Conservation (phyloP, 2,888 invertebrate species). For the Acanthosepion lycidas region DNA sequence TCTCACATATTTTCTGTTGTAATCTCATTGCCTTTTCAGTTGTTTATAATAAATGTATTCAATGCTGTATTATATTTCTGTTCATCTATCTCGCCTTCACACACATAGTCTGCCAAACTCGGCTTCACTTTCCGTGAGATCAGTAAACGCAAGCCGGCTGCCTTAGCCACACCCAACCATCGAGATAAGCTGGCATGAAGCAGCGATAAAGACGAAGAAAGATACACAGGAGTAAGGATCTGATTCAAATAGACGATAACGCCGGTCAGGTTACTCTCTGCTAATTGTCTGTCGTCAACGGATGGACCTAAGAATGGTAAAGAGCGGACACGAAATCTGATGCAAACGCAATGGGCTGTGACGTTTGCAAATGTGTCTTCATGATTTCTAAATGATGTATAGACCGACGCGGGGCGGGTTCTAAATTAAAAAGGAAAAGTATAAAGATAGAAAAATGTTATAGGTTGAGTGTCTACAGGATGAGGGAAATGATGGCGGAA, state of each 20-base stretch:
- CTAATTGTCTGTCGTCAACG: constrained; percentile 4
- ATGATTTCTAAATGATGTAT: not conserved
- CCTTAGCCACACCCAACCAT: not conserved
- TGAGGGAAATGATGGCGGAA: not conserved
- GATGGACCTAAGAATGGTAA: not conserved
- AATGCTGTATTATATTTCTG: no score
- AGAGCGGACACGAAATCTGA: not conserved
- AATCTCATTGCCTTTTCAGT: no score
- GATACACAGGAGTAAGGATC: not conserved
- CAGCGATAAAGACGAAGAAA: not conserved
- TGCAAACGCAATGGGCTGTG: not conserved
- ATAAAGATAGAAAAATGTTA: not conserved
- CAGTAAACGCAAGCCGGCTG: not conserved
- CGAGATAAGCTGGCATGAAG: not conserved
- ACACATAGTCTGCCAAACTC: no score
- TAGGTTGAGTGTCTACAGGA: not conserved
- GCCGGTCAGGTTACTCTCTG: not conserved
- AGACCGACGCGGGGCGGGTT: not conserved
- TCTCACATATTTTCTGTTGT: no score
- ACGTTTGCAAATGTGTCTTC: not conserved
- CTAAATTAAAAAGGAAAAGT: no score
- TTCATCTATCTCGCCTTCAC: no score
- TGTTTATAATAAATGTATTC: no score
- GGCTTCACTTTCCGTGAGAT: not conserved
- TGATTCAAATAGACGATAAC: not conserved